A percentile compares a stretch with the other conserved stretches of the same genome.
Conservation (phyloP, 23 tunicate species). For the Phallusia fumigata region DNA sequence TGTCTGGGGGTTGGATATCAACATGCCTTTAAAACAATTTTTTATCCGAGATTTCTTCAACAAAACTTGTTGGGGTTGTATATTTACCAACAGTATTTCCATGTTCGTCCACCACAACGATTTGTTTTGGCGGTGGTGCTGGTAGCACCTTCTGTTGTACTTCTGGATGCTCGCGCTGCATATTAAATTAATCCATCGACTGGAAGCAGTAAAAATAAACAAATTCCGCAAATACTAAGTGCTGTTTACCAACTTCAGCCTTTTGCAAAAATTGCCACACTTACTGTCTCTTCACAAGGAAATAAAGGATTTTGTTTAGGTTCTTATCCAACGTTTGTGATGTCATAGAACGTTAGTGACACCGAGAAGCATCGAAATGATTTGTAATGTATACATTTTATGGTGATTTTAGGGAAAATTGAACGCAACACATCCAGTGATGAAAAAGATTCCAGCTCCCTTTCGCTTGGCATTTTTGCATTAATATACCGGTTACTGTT, state of each 20-base stretch:
- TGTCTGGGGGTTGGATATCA: slow-evolving; percentile 24
- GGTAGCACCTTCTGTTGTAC: background rate
- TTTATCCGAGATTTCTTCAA: background rate
- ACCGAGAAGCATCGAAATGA: background rate
- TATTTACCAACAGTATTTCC: slow-evolving; percentile 68
- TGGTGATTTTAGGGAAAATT: background rate
- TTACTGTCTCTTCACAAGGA: background rate
- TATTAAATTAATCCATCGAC: background rate
- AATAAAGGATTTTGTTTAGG: background rate
- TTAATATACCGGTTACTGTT: slow-evolving; percentile 44
- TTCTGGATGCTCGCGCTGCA: background rate
- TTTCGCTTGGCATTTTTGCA: slow-evolving; percentile 10
- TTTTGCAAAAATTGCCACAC: background rate
- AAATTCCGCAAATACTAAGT: background rate
- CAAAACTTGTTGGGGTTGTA: background rate
- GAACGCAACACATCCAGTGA: background rate
- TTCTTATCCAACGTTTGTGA: background rate
- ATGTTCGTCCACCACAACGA: slow-evolving; percentile 64
- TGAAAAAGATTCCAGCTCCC: background rate
- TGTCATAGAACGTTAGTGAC: background rate
- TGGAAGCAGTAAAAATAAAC: background rate
- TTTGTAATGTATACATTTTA: background rate
- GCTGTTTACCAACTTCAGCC: background rate
- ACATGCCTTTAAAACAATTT: slow-evolving; percentile 35
- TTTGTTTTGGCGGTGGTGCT: slow-evolving; percentile 29